Evolutionary conservation across 2,113 vertebrate species (phyloP), one percentile per base, ranked within the genome.

Genomic region (Epinephelus cyanopodus): DNA sequence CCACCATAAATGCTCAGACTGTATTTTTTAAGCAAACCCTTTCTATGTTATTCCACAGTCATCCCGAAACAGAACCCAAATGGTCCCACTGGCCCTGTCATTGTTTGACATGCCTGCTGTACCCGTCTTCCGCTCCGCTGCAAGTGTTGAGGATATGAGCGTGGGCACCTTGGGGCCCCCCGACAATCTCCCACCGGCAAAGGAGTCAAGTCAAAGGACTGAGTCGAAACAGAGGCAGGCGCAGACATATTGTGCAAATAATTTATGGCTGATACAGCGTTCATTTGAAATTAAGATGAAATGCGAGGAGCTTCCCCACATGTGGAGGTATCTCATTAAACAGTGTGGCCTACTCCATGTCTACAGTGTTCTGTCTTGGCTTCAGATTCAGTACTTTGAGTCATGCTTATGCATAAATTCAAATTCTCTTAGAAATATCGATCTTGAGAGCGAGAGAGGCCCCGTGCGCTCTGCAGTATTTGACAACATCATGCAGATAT

Each of bases 31-130:
- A 66, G 33, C 76, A 47, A 87, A 83, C 68, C 61, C 57, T 70
- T 83, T 21, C 63, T 45, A 12, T 74, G 73, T 82, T 87, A 86
- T 87, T 91, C 61, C 74, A 80, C 47, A 73, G 81, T 87, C 85
- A 89, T 87, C 83, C 79, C 85, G 79, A 92, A 91, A 87, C 70
- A 82, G 78, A 90, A 77, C 79, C 77, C 84, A 87, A 89, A 79
- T 90, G 79, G 83, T 93, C 93, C 88, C 84, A 83, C 57, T 13
- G 78, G 89, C 79, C 81, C 86, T 79, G 86, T 93, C 91, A 89
- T 86, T 87, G 74, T 87, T 79, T 94, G 93, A 93, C 91, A 92
- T 87, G 86, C 76, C 88, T 87, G 87, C 89, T 93, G 90, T 90
- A 92, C 88, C 88, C 67, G 79, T 93, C 89, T 92, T 94, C 83